phyloP scores from a whole-genome alignment of 2,888 invertebrate genomes.

The Tiphia femorata region DNA sequence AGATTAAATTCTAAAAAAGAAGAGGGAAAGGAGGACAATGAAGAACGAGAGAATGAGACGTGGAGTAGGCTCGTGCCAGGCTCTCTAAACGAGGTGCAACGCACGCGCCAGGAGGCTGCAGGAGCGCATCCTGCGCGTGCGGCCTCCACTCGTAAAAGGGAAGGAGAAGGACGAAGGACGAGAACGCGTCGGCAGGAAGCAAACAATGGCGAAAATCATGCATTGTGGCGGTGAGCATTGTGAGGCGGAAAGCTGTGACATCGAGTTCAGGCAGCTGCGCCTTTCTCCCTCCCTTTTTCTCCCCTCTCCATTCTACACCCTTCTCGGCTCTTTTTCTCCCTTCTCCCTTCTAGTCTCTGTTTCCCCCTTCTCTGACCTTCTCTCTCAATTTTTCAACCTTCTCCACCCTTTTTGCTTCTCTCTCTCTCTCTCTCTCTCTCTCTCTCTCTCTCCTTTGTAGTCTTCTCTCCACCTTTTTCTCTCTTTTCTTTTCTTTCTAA shows the following conservation, averaged over 20 bases:
- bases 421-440: too few relatives aligned
- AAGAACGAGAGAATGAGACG: conserved; percentile 6
- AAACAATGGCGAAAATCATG: conserved; percentile 66
- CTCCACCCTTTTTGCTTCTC: neutral
- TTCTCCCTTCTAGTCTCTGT: conserved; percentile 14
- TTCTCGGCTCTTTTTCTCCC: conserved; percentile 25
- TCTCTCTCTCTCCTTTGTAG: too few relatives aligned
- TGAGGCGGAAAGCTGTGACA: conserved; percentile 65
- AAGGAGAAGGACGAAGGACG: too few relatives aligned
- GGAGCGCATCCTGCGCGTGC: conserved; percentile 53
- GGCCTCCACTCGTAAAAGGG: too few relatives aligned
- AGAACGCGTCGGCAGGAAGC: conserved; percentile 36
- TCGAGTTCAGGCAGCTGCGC: conserved; percentile 63
- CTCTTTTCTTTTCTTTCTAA: too few relatives aligned
- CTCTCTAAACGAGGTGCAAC: conserved; percentile 22
- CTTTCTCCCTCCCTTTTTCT: conserved; percentile 25
- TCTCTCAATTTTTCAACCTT: too few relatives aligned
- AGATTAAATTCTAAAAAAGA: too few relatives aligned
- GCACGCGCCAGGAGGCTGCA: conserved; percentile 35
- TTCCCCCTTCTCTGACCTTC: neutral
- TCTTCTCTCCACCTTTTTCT: too few relatives aligned
- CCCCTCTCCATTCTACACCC: too few relatives aligned
- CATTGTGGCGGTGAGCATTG: conserved; percentile 63
- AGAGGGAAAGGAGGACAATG: conserved; percentile 4
- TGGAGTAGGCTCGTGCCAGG: conserved; percentile 32